Percentiles rank a stretch among this genome's conserved stretches.
phyloP scores from a whole-genome alignment of 2,113 vertebrate genomes.

The Brienomyrus longianalis region DNA sequence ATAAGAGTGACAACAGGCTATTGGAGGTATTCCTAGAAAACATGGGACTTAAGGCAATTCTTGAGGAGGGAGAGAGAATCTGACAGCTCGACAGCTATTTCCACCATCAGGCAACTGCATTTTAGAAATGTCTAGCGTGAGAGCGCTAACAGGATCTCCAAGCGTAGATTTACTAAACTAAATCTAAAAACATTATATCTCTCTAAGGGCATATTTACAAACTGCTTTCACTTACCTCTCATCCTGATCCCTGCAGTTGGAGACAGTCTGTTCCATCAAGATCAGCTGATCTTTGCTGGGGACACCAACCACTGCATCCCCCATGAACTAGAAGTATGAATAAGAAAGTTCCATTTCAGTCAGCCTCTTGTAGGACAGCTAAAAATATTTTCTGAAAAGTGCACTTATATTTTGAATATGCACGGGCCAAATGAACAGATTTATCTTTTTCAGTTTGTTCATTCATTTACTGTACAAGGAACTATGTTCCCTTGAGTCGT shows the following conservation, averaged over 20 bases:
- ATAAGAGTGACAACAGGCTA: neutral
- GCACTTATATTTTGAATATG: neutral
- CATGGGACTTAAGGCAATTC: neutral
- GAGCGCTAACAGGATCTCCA: neutral
- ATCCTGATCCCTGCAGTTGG: neutral
- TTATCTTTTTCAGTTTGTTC: neutral
- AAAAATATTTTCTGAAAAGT: neutral
- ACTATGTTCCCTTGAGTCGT: neutral
- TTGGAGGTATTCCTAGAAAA: neutral
- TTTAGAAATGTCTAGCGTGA: neutral
- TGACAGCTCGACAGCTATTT: neutral
- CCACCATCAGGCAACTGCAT: neutral
- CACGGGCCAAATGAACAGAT: neutral
- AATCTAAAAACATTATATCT: neutral
- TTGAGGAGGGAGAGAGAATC: neutral
- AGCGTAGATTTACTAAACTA: neutral
- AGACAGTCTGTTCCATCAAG: neutral
- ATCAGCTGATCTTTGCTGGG: neutral
- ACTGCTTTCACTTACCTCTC: neutral
- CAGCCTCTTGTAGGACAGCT: neutral
- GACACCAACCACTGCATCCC: neutral
- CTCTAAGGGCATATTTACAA: neutral
- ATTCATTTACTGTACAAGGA: neutral
- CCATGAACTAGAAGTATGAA: slow-evolving; percentile 4
- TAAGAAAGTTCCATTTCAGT: neutral